Conservation (phyloP, 2,113 vertebrate species). For the Chauna torquata region DNA sequence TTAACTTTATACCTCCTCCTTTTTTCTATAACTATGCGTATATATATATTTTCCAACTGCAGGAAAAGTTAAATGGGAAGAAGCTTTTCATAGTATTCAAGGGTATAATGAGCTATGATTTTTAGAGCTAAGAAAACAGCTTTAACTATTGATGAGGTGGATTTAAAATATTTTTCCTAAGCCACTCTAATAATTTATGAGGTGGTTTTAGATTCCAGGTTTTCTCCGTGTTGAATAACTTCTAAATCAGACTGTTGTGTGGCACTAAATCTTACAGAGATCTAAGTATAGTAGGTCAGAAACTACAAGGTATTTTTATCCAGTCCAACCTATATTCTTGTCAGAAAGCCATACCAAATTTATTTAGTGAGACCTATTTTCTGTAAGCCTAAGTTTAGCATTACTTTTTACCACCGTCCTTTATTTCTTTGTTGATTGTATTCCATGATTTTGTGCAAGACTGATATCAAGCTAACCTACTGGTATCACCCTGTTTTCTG, state of each 20-base stretch:
- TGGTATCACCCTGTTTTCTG: background rate
- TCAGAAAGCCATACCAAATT: constrained; percentile 45
- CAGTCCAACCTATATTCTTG: constrained; percentile 68
- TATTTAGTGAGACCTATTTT: constrained; percentile 60
- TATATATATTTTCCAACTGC: background rate
- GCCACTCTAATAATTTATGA: constrained; percentile 49
- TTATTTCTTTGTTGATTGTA: background rate
- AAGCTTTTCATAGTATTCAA: constrained; percentile 25
- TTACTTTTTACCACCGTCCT: background rate
- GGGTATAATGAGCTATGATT: constrained; percentile 45
- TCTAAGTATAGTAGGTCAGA: constrained; percentile 67
- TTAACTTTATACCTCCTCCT: background rate
- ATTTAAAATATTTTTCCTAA: constrained; percentile 58
- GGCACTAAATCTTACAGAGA: constrained; percentile 23
- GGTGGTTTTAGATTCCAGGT: constrained; percentile 59
- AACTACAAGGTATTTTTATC: constrained; percentile 67
- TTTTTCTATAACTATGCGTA: background rate
- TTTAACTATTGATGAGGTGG: constrained; percentile 49
- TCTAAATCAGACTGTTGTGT: constrained; percentile 55
- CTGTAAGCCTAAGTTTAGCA: constrained; percentile 38
- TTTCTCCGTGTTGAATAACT: constrained; percentile 54
- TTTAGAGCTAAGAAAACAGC: constrained; percentile 38
- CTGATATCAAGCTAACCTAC: background rate
- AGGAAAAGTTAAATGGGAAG: background rate
- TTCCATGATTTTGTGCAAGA: background rate